Evolutionary conservation across 2,888 invertebrate species (phyloP).

Genomic region (Scaeva pyrastri): DNA sequence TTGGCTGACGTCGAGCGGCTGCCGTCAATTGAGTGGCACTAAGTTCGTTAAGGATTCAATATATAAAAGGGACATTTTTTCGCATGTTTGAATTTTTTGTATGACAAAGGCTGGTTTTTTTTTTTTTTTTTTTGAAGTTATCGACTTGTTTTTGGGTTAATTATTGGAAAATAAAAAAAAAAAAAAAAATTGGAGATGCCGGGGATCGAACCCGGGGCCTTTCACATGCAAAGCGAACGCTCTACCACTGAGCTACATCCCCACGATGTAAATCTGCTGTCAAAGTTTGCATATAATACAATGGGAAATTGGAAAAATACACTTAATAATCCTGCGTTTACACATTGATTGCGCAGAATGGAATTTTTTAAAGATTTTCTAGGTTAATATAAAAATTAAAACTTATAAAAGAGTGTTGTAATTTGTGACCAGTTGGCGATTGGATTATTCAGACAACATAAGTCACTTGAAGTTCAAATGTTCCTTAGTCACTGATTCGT

Average conservation of each 20-base stretch:
- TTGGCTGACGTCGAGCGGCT: neutral
- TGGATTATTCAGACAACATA: no score
- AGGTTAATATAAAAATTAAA: no score
- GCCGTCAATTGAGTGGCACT: neutral
- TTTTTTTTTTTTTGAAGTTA: no score
- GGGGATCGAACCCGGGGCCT: constrained; percentile 82
- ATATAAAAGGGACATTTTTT: neutral
- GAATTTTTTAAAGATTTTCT: no score
- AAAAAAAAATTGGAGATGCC: constrained; percentile 78
- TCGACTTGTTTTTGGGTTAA: neutral
- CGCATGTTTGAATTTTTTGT: neutral
- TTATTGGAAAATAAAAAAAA: neutral
- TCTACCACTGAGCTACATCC: constrained; percentile 82
- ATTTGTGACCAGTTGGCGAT: no score
- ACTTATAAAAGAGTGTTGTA: no score
- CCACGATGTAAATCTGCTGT: constrained; percentile 59
- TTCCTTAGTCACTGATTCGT: no score
- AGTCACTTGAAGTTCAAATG: no score
- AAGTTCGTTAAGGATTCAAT: constrained; percentile 17
- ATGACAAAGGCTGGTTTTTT: constrained; percentile 1
- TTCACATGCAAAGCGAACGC: constrained; percentile 82
- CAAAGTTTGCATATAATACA: neutral
- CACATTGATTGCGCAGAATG: no score
- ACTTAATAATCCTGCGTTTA: no score
- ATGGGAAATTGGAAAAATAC: no score